Base-by-base conservation (phyloP, 2,113 vertebrate species). In the Piaya cayana region DNA sequence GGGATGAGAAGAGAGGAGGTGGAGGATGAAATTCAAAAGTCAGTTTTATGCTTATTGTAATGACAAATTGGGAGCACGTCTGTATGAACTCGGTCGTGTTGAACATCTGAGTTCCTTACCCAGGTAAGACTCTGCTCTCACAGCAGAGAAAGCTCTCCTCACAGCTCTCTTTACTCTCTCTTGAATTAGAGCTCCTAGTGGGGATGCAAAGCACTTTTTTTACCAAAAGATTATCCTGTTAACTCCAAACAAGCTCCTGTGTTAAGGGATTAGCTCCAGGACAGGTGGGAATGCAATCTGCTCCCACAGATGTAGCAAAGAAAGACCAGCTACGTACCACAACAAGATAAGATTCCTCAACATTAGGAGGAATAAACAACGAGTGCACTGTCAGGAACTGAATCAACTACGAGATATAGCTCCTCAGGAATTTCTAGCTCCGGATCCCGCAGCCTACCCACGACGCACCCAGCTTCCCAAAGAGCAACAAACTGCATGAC, bases 31-130 rank as follows among this genome's bases (percentile, higher is more conserved):
- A 86, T 37, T 36, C 47, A 74, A 86, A 89, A 47, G 77, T 70
- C 55, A 60, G 2, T 52, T 49, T 64, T 49, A 2, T 5, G 23
- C 39, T 69, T 12, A 34, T 25, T 5, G 5, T 29, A 53, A 59
- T 2, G 11, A 68, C 62, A 71, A 13, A 11, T 3, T 5, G 25
- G 58, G 55, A 85, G 42, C n/a, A 25, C 5, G 39, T 26, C 71
- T 36, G 27, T 21, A 11, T 0, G 21, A 70, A 16, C 34, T 77
- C 1, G 9, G 15, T 52, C 7, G 4, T 0, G 3, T 6, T 23
- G 20, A 53, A 60, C 1, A 3, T 4, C 39, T 0, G 5, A 80
- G 71, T 5, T 49, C 7, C 0, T 32, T 8, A 58, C 32, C 27
- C 3, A 8, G 4, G 20, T 3, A 11, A 0, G 4, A 64, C 58